A percentile compares a stretch with the other conserved stretches of the same genome.
phyloP scores from a whole-genome alignment of 2,113 vertebrate species.

The Xenopus laevis region DNA sequence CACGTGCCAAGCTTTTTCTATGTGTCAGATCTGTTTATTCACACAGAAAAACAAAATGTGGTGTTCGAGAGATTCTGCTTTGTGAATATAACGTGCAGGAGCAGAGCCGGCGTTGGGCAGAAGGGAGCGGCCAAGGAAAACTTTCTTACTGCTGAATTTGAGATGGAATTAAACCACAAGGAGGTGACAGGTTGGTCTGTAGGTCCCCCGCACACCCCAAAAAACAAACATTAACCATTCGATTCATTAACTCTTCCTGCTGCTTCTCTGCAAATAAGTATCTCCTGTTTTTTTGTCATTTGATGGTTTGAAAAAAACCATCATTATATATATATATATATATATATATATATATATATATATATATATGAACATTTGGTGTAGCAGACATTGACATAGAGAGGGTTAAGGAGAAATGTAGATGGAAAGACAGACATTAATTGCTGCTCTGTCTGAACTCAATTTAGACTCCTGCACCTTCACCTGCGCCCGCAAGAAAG shows the following conservation, averaged over 20 bases:
- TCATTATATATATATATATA: no score
- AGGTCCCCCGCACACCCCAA: no score
- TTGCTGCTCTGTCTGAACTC: background rate
- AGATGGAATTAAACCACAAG: slow-evolving; percentile 87
- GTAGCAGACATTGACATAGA: no score
- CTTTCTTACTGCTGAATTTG: slow-evolving; percentile 87
- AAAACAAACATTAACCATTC: slow-evolving; percentile 54
- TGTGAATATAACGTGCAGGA: slow-evolving; percentile 85
- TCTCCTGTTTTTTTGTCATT: slow-evolving; percentile 79
- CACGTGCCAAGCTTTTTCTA: no score
- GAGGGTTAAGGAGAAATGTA: no score
- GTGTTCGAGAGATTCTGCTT: slow-evolving; percentile 89
- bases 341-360: no score
- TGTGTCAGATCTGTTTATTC: slow-evolving; percentile 58
- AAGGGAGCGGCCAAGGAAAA: slow-evolving; percentile 73
- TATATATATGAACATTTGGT: no score
- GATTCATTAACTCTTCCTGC: slow-evolving; percentile 50
- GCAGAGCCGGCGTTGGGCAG: slow-evolving; percentile 73
- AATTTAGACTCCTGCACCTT: slow-evolving; percentile 86
- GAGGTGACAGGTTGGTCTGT: slow-evolving; percentile 98
- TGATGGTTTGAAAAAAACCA: no score
- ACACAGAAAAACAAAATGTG: slow-evolving; percentile 83
- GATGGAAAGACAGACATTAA: no score
- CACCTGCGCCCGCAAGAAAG: slow-evolving; percentile 78
- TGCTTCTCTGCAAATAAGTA: slow-evolving; percentile 69